A percentile compares a stretch with the other conserved stretches of the same genome.
Evolutionary conservation across 1,140 invertebrate genomes (phyloP).

Genomic region (Temnothorax nylanderi): DNA sequence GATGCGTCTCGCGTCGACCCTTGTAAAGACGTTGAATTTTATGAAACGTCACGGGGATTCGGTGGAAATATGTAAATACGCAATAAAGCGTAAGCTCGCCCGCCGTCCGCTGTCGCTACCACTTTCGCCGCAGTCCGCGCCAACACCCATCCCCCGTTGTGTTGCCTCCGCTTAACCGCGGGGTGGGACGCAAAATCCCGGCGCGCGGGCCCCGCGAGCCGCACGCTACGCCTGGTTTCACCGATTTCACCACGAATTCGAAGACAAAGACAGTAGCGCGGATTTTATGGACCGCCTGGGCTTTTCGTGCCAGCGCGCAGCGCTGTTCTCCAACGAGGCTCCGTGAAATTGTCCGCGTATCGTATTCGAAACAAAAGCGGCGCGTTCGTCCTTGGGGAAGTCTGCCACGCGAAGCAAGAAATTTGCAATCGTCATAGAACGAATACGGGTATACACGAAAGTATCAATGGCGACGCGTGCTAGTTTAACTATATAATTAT

Average conservation of each 20-base stretch:
- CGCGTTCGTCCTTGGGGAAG: not conserved
- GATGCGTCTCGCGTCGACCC: conserved; percentile 64
- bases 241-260: conserved; percentile 39
- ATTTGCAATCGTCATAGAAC: not conserved
- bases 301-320: not conserved
- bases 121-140: conserved; percentile 13
- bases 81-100: conserved; percentile 71
- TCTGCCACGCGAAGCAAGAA: not conserved
- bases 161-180: not conserved
- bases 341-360: conserved; percentile 17
- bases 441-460: not conserved
- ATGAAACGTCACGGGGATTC: conserved; percentile 73
- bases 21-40: conserved; percentile 75
- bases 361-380: not conserved
- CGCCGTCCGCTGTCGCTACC: conserved; percentile 1
- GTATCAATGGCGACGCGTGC: not conserved
- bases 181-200: conserved; percentile 40
- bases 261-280: conserved; percentile 33
- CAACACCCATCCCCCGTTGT: not conserved
- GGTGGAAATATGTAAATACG: conserved; percentile 76
- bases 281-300: conserved; percentile 42
- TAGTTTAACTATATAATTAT: not conserved
- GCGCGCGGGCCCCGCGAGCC: not conserved
- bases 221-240: not conserved
- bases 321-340: not conserved